Evolutionary conservation across 2,797 vertebrate genomes (phyloP).

Genomic region (Clarias fuscus): DNA sequence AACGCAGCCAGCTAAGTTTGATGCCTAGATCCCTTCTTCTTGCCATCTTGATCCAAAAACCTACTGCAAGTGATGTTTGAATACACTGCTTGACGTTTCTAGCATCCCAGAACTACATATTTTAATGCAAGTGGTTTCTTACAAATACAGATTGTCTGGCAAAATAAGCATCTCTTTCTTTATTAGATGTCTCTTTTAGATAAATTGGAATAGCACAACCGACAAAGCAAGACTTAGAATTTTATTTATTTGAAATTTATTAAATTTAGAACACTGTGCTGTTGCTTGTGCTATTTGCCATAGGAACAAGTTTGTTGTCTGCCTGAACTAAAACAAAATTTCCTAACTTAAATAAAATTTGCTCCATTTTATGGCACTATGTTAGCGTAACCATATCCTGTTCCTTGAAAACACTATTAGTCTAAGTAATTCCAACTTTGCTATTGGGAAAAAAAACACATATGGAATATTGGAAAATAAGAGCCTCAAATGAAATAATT

Average conservation of each 20-base stretch:
- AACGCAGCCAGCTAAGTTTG: not conserved
- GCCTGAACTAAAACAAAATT: no score
- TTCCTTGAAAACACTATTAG: not conserved
- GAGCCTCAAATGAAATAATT: not conserved
- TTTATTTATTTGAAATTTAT: not conserved
- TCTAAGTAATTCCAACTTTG: not conserved
- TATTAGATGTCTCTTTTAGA: slow-evolving; percentile 14
- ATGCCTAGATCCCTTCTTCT: not conserved
- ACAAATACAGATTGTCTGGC: not conserved
- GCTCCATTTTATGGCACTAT: not conserved
- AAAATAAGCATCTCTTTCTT: not conserved
- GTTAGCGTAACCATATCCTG: not conserved
- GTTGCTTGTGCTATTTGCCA: not conserved
- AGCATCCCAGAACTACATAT: not conserved
- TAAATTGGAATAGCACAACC: not conserved
- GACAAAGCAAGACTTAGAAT: slow-evolving; percentile 9
- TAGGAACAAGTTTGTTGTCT: not conserved
- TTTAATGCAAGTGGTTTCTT: slow-evolving; percentile 13
- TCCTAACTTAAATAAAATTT: not conserved
- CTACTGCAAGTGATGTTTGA: not conserved
- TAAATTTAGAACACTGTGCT: not conserved
- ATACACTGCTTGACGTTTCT: not conserved
- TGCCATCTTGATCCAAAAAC: not conserved
- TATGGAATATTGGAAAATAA: not conserved
- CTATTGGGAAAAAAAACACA: not conserved